Conservation (phyloP, 2,113 vertebrate genomes). For the Candoia aspera region DNA sequence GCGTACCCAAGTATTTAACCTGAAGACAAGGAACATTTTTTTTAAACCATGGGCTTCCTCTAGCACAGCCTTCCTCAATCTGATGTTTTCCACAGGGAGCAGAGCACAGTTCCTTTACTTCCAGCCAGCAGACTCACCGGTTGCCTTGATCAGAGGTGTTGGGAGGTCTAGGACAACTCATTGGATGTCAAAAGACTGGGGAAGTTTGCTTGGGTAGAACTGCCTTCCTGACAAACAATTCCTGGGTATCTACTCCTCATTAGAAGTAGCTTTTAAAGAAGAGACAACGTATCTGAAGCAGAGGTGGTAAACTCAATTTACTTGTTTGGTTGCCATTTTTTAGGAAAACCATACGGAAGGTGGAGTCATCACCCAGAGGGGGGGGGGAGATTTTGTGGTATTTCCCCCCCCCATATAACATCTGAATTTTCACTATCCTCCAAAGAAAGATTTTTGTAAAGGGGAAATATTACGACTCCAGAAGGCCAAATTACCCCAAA, state of each 20-base stretch:
- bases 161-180: background rate
- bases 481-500: background rate
- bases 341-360: background rate
- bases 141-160: background rate
- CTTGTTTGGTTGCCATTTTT: background rate
- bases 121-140: background rate
- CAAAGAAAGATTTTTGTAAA: background rate
- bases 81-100: background rate
- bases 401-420: background rate
- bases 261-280: background rate
- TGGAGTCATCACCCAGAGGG: background rate
- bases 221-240: background rate
- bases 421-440: background rate
- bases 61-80: background rate
- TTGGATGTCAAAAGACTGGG: background rate
- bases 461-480: background rate
- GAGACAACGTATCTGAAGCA: background rate
- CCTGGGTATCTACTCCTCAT: background rate
- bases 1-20: background rate
- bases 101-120: background rate
- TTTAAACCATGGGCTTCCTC: background rate
- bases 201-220: background rate
- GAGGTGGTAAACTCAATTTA: background rate
- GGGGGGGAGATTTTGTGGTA: background rate
- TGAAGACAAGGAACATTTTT: background rate